Percentiles rank a stretch among this genome's conserved stretches.
Conservation (phyloP, 30 jellyfish, hydroid and myxozoan species). For the Hydra vulgaris region DNA sequence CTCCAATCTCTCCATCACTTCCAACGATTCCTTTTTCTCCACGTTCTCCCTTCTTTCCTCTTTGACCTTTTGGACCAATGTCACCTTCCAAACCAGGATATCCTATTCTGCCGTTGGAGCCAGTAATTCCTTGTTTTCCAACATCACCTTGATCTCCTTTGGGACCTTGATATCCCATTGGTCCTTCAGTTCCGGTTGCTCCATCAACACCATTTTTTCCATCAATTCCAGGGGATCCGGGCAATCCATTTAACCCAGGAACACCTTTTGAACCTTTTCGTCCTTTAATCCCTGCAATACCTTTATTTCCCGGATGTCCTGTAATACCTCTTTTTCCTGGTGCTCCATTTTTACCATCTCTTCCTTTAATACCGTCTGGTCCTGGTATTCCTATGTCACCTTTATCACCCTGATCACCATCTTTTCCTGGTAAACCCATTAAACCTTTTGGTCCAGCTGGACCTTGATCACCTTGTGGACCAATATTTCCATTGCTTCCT, state of each 20-base stretch:
- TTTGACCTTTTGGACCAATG: background rate
- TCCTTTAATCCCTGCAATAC: conserved; percentile 50
- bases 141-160: conserved; percentile 21
- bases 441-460: background rate
- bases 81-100: conserved; percentile 8
- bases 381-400: background rate
- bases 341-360: background rate
- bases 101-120: background rate
- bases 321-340: background rate
- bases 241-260: conserved; percentile 31
- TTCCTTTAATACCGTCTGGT: background rate
- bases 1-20: conserved; percentile 15
- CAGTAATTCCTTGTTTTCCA: conserved; percentile 19
- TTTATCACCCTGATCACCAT: background rate
- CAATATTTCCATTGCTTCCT: background rate
- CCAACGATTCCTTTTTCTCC: conserved; percentile 16
- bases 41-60: conserved; percentile 10
- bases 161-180: conserved; percentile 11
- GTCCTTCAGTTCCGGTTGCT: conserved; percentile 2
- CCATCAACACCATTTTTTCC: conserved; percentile 24
- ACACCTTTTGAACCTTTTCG: conserved; percentile 71
- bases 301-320: conserved; percentile 9
- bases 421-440: background rate
- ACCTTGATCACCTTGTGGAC: background rate
- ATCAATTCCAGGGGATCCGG: background rate